Evolutionary conservation across 1,140 invertebrate species (phyloP).

Genomic region (Chironomus tepperi): DNA sequence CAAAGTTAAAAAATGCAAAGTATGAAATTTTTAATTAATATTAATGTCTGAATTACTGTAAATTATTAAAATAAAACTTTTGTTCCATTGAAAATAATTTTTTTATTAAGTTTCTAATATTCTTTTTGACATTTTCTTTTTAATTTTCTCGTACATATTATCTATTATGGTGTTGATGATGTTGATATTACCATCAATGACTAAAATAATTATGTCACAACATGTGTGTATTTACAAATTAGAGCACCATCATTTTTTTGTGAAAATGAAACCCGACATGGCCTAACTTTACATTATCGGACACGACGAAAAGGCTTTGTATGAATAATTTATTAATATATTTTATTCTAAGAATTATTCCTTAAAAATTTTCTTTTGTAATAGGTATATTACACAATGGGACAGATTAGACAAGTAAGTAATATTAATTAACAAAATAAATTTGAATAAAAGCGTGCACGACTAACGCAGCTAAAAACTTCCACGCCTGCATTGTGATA

Average conservation of each 20-base stretch:
- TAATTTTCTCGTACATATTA: not conserved
- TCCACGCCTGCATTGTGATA: no score
- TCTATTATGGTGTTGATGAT: not conserved
- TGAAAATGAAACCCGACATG: slow-evolving; percentile 86
- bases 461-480: no score
- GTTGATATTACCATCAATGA: not conserved
- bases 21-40: no score
- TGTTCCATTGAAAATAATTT: no score
- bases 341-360: not conserved
- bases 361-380: not conserved
- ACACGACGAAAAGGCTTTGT: slow-evolving; percentile 83
- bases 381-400: slow-evolving; percentile 85
- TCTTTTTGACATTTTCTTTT: not conserved
- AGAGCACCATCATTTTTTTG: slow-evolving; percentile 90
- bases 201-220: not conserved
- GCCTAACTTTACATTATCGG: slow-evolving; percentile 86
- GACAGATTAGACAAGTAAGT: slow-evolving; percentile 77
- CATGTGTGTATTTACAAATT: not conserved
- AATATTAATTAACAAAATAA: no score
- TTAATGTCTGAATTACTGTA: no score
- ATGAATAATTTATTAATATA: not conserved
- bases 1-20: no score
- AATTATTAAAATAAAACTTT: no score
- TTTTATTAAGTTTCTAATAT: not conserved
- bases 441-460: no score